These are phyloP conservation scores for Ophioninae sp. DNA, from an alignment of 2,888 invertebrate genomes.

Conservation along the genomic window DNA sequence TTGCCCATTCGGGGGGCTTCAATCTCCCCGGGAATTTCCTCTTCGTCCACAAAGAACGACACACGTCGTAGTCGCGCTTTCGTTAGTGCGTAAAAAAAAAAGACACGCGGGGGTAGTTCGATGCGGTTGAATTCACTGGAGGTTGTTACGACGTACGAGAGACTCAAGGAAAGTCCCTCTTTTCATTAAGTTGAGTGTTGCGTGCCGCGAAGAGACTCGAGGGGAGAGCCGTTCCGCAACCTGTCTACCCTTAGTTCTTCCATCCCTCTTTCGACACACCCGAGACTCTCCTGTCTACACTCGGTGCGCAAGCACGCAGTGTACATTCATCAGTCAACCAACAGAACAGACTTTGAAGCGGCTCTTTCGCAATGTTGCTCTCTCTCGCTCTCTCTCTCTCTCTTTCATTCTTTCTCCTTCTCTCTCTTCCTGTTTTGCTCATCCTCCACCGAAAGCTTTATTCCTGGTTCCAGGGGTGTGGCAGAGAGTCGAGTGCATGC, in stretches of 20 bases:
- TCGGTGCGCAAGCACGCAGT: constrained; percentile 37
- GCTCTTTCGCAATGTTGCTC: constrained; percentile 23
- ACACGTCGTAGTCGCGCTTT: constrained; percentile 27
- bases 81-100: constrained; percentile 38
- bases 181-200: constrained; percentile 80
- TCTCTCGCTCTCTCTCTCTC: not conserved
- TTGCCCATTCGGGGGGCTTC: constrained; percentile 35
- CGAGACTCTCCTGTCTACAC: constrained; percentile 36
- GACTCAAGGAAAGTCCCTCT: constrained; percentile 72
- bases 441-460: constrained; percentile 36
- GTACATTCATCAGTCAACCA: constrained; percentile 50
- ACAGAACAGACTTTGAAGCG: constrained; percentile 42
- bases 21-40: constrained; percentile 12
- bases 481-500: constrained; percentile 47
- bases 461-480: constrained; percentile 46
- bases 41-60: constrained; percentile 41
- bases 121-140: constrained; percentile 36
- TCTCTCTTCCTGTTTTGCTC: not conserved
- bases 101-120: constrained; percentile 17
- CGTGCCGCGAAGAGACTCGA: constrained; percentile 77
- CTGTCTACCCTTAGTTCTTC: constrained; percentile 47
- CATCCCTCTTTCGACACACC: constrained; percentile 49
- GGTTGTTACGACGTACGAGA: constrained; percentile 56
- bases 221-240: constrained; percentile 75
- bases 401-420: not conserved